phyloP scores from a whole-genome alignment of 2,797 vertebrate genomes.

The Fundulus diaphanus region DNA sequence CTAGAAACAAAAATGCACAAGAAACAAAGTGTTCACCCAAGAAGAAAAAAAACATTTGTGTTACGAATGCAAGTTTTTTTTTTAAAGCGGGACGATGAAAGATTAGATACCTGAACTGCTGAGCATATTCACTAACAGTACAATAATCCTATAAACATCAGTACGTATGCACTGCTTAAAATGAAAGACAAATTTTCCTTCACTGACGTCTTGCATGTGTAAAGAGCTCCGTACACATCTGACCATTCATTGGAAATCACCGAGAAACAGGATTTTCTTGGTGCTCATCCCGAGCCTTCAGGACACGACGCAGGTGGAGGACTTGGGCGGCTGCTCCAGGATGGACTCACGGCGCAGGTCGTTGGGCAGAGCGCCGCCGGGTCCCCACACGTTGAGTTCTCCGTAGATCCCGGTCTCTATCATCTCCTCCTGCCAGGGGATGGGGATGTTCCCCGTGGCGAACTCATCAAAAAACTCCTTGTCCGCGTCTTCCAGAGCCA shows the following conservation, averaged over 20 bases:
- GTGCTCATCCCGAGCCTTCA: constrained; percentile 17
- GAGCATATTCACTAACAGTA: constrained; percentile 2
- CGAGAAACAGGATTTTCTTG: background rate
- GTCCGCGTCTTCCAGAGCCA: constrained; percentile 82
- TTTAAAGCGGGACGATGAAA: constrained; percentile 14
- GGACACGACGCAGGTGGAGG: constrained; percentile 85
- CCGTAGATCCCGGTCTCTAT: constrained; percentile 86
- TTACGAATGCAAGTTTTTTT: background rate
- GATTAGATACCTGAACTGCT: background rate
- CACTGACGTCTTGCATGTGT: background rate
- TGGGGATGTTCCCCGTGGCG: constrained; percentile 86
- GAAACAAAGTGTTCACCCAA: background rate
- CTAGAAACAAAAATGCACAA: background rate
- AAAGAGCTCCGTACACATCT: constrained; percentile 11
- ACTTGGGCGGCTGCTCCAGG: constrained; percentile 78
- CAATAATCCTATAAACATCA: background rate
- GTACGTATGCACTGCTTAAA: background rate
- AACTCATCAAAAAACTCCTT: constrained; percentile 84
- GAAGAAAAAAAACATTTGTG: background rate
- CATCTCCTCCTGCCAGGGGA: constrained; percentile 94
- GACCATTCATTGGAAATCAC: constrained; percentile 3
- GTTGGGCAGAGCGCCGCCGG: constrained; percentile 70
- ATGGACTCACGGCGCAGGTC: constrained; percentile 83
- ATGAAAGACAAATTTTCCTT: background rate
- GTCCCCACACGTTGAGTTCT: constrained; percentile 84